Evolutionary conservation across 2,888 invertebrate genomes (phyloP).

Genomic region (Phlogophora meticulosa): DNA sequence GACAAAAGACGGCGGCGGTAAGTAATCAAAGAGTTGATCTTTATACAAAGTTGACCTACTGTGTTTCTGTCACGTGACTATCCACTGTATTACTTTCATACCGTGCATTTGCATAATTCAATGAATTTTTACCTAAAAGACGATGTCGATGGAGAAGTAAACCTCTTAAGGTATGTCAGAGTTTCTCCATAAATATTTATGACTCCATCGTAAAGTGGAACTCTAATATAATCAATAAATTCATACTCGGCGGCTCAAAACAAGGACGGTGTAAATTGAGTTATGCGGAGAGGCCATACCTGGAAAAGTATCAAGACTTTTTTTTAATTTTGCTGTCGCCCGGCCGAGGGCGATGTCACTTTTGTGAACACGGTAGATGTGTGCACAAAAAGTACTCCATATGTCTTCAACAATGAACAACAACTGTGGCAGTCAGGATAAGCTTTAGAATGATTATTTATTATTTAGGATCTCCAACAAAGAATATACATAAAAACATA

Average conservation of each 20-base stretch:
- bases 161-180: slow-evolving; percentile 29
- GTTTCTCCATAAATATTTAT: slow-evolving; percentile 50
- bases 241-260: slow-evolving; percentile 26
- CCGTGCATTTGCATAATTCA: slow-evolving; percentile 42
- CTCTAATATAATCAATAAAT: slow-evolving; percentile 38
- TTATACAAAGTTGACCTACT: slow-evolving; percentile 12
- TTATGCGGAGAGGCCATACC: slow-evolving; percentile 11
- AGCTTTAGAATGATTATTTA: too few relatives aligned
- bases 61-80: not conserved
- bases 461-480: too few relatives aligned
- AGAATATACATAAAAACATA: too few relatives aligned
- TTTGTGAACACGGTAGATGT: not conserved
- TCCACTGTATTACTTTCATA: slow-evolving; percentile 18
- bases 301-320: slow-evolving; percentile 6
- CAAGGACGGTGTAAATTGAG: slow-evolving; percentile 29
- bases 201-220: slow-evolving; percentile 42
- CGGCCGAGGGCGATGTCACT: not conserved
- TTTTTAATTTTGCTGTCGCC: not conserved
- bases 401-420: too few relatives aligned
- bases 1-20: too few relatives aligned
- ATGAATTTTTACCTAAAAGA: slow-evolving; percentile 31
- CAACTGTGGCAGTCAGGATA: too few relatives aligned
- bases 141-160: slow-evolving; percentile 25
- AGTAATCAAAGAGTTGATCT: not conserved
- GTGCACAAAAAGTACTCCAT: too few relatives aligned